Percentiles rank a stretch among this genome's conserved stretches.
Conservation (phyloP, 2,888 invertebrate species). For the Drosophila kanekoi region DNA sequence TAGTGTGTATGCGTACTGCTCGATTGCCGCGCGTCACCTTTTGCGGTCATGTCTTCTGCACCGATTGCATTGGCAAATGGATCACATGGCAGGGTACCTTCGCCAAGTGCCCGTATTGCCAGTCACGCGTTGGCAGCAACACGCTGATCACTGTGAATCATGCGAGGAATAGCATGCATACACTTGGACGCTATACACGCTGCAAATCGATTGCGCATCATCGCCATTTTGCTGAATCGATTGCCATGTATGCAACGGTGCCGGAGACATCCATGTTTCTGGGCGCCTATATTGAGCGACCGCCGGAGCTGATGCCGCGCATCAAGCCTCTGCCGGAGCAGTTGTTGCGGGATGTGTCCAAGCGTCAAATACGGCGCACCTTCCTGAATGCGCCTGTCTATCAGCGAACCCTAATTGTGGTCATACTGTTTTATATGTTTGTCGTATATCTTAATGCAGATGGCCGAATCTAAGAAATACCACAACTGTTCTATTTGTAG, state of each 20-base stretch:
- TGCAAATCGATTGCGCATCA: constrained; percentile 28
- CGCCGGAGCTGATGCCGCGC: constrained; percentile 39
- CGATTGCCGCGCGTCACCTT: constrained; percentile 38
- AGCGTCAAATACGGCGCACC: not conserved
- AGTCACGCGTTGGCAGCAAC: constrained; percentile 35
- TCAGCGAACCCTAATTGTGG: constrained; percentile 23
- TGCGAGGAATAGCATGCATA: not conserved
- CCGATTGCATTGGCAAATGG: constrained; percentile 48
- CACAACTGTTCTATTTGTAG: not conserved
- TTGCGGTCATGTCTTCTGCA: constrained; percentile 62
- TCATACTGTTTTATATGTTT: constrained; percentile 25
- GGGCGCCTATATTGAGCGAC: constrained; percentile 3
- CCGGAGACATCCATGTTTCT: constrained; percentile 34
- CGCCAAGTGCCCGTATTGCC: constrained; percentile 55
- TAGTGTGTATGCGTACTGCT: constrained; percentile 51
- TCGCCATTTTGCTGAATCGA: constrained; percentile 9
- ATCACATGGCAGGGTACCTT: not conserved
- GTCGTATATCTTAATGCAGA: not conserved
- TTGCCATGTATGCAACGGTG: not conserved
- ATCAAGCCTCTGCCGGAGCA: constrained; percentile 28
- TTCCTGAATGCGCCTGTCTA: constrained; percentile 7
- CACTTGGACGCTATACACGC: not conserved
- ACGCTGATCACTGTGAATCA: constrained; percentile 46
- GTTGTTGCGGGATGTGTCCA: constrained; percentile 19
- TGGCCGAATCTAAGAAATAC: not conserved